Conservation (phyloP, 2,797 vertebrate genomes). For the Cirrhinus mrigala region DNA sequence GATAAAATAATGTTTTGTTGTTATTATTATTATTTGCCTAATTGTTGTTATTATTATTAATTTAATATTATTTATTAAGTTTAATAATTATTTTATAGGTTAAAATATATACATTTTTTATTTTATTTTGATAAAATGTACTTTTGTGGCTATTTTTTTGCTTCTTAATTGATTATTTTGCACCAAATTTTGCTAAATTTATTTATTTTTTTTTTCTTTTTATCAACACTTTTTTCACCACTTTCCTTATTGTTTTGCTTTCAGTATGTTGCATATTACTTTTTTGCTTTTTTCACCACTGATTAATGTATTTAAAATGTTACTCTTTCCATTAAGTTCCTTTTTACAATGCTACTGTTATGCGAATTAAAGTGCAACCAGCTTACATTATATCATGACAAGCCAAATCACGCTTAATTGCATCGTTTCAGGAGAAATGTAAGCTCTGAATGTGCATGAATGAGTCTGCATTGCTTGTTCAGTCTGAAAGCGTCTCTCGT, state of each 20-base stretch:
- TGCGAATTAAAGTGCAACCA: too few relatives aligned
- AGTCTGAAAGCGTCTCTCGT: slow-evolving; percentile 6
- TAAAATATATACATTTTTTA: too few relatives aligned
- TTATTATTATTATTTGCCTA: too few relatives aligned
- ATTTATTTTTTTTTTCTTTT: neutral
- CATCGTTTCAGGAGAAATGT: neutral
- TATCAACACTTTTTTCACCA: neutral
- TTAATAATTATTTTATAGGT: too few relatives aligned
- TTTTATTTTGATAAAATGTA: too few relatives aligned
- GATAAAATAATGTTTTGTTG: too few relatives aligned
- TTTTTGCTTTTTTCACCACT: neutral
- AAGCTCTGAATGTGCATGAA: neutral
- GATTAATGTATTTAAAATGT: neutral
- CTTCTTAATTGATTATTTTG: too few relatives aligned
- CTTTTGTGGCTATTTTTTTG: too few relatives aligned
- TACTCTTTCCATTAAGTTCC: too few relatives aligned
- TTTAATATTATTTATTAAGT: too few relatives aligned
- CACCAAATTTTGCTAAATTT: too few relatives aligned
- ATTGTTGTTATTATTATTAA: too few relatives aligned
- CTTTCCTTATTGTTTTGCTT: neutral
- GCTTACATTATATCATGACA: neutral
- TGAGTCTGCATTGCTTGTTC: neutral
- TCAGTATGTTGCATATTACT: neutral
- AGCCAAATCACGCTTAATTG: neutral
- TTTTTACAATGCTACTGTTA: neutral